A percentile compares a stretch with the other conserved stretches of the same genome.
phyloP scores from a whole-genome alignment of 1,140 invertebrate species.

The Portunus trituberculatus region DNA sequence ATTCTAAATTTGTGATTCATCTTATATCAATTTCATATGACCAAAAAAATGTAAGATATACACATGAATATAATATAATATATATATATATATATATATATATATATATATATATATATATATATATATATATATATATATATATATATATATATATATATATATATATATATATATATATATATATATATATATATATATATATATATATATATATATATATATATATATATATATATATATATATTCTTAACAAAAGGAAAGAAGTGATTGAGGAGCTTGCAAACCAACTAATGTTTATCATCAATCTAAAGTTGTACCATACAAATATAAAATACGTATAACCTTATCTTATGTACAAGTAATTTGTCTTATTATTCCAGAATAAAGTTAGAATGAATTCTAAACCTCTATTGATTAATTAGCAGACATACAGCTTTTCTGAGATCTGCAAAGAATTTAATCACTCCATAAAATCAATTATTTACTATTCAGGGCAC shows the following conservation, averaged over 20 bases:
- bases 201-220: constrained; percentile 42
- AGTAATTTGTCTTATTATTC: neutral
- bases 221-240: neutral
- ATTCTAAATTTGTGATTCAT: too few relatives aligned
- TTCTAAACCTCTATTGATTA: too few relatives aligned
- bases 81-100: constrained; percentile 39
- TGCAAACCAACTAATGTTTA: neutral
- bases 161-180: constrained; percentile 53
- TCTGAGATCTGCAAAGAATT: neutral
- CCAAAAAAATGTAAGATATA: too few relatives aligned
- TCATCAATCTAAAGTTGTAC: neutral
- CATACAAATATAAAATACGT: neutral
- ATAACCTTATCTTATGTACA: neutral
- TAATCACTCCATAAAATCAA: neutral
- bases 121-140: constrained; percentile 26
- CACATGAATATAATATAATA: neutral
- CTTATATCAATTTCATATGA: too few relatives aligned
- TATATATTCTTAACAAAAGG: neutral
- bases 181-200: constrained; percentile 51
- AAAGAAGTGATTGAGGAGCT: neutral
- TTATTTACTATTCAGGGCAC: neutral
- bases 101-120: constrained; percentile 36
- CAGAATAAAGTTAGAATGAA: neutral
- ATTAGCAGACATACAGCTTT: neutral
- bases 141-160: constrained; percentile 56